Conservation (phyloP, 1,140 invertebrate genomes). For the Cheumatopsyche charites region DNA sequence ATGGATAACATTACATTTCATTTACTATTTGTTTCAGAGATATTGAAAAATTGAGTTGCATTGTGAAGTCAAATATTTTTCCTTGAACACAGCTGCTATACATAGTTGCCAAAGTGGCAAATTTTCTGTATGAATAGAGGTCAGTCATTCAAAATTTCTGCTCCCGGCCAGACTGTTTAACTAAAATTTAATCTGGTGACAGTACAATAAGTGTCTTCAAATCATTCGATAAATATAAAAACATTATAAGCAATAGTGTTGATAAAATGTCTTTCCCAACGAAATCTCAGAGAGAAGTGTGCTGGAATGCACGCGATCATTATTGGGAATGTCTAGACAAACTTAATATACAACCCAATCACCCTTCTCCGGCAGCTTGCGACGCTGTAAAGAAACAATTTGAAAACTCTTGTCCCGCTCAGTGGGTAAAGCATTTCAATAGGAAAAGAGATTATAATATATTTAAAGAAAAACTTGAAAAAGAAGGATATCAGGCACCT, state of each 20-base stretch:
- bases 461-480: slow-evolving; percentile 88
- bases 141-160: slow-evolving; percentile 43
- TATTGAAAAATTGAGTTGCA: too few relatives aligned
- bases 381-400: slow-evolving; percentile 75
- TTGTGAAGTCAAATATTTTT: too few relatives aligned
- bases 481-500: slow-evolving; percentile 80
- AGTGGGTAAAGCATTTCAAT: slow-evolving; percentile 96
- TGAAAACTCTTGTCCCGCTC: slow-evolving; percentile 81
- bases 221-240: slow-evolving; percentile 15
- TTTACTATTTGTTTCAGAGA: too few relatives aligned
- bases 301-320: slow-evolving; percentile 83
- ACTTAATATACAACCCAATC: slow-evolving; percentile 56
- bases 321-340: slow-evolving; percentile 91
- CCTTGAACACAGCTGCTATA: slow-evolving; percentile 36
- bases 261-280: slow-evolving; percentile 80
- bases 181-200: too few relatives aligned
- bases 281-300: slow-evolving; percentile 79
- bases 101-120: slow-evolving; percentile 28
- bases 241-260: slow-evolving; percentile 10
- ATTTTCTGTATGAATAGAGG: slow-evolving; percentile 39
- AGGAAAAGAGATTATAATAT: slow-evolving; percentile 84
- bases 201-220: not conserved
- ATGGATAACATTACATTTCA: too few relatives aligned
- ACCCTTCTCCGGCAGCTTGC: slow-evolving; percentile 66
- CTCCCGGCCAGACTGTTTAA: slow-evolving; percentile 27